Evolutionary conservation across 64 coral and sea anemone species (phyloP).

Genomic region (Actinia tenebrosa): DNA sequence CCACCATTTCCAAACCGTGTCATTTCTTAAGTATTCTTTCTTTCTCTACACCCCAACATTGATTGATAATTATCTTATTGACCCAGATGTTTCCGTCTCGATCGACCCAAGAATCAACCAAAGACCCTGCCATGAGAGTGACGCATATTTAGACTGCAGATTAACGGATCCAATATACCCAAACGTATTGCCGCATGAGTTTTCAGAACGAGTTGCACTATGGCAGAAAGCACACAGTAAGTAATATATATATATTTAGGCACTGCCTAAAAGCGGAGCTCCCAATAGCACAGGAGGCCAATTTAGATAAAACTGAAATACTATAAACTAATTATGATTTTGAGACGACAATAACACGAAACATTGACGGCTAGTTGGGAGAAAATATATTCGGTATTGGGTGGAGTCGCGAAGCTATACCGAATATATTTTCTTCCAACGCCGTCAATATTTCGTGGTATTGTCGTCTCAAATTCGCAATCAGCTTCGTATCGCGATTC

Average conservation of each 20-base stretch:
- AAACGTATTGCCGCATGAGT: slow-evolving; percentile 43
- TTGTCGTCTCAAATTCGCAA: too few species aligned
- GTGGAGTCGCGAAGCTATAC: too few species aligned
- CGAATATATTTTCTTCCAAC: too few species aligned
- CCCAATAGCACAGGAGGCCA: too few species aligned
- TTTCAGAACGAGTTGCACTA: slow-evolving; percentile 45
- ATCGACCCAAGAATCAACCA: slow-evolving; percentile 55
- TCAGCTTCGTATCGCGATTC: too few species aligned
- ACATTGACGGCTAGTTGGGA: too few species aligned
- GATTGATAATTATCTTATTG: not conserved
- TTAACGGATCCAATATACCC: slow-evolving; percentile 61
- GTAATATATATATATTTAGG: not conserved
- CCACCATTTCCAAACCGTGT: not conserved
- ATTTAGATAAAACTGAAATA: too few species aligned
- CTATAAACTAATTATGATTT: too few species aligned
- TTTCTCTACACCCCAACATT: not conserved
- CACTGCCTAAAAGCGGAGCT: too few species aligned
- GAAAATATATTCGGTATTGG: too few species aligned
- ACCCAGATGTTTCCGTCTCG: slow-evolving; percentile 57
- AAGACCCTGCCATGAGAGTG: slow-evolving; percentile 82
- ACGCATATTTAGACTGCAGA: slow-evolving; percentile 68
- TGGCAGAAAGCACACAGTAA: slow-evolving; percentile 84
- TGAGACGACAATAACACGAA: too few species aligned
- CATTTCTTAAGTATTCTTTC: not conserved
- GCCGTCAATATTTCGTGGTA: too few species aligned